These are phyloP conservation scores for Papilio protenor DNA, from an alignment of 2,888 invertebrate species.

Conservation along the genomic window DNA sequence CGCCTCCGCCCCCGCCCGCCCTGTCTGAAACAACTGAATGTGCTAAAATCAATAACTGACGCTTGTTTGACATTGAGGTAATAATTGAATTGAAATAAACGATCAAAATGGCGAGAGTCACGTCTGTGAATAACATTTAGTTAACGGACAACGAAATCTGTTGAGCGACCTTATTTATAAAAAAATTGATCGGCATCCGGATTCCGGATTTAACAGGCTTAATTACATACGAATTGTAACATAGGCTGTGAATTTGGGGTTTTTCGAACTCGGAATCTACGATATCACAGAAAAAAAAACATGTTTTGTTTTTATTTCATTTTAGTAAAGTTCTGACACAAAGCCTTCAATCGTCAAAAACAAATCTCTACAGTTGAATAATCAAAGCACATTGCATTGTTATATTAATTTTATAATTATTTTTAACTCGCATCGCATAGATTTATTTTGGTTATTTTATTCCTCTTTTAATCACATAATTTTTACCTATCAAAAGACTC, in stretches of 20 bases:
- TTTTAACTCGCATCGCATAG: too few relatives aligned
- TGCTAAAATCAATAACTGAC: slow-evolving; percentile 80
- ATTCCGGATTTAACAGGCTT: neutral
- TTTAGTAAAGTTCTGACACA: neutral
- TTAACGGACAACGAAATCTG: neutral
- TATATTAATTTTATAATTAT: too few relatives aligned
- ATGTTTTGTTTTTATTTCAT: neutral
- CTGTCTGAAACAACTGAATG: slow-evolving; percentile 80
- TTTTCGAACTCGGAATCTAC: neutral
- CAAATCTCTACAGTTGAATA: too few relatives aligned
- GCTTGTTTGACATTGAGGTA: slow-evolving; percentile 71
- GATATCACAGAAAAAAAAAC: neutral
- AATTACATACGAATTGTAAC: neutral
- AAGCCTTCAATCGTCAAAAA: too few relatives aligned
- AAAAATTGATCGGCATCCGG: neutral
- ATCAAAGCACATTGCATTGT: too few relatives aligned
- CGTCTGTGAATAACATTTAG: slow-evolving; percentile 29
- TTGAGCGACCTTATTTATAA: neutral
- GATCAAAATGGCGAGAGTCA: slow-evolving; percentile 39
- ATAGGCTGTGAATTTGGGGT: neutral
- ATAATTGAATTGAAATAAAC: slow-evolving; percentile 42
- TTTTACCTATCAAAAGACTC: slow-evolving; percentile 15
- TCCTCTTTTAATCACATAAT: neutral
- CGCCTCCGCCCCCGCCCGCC: slow-evolving; percentile 52
- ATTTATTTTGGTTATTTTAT: too few relatives aligned